Base-by-base conservation (phyloP, 2,797 vertebrate species). In the Onychomys leucogaster region DNA sequence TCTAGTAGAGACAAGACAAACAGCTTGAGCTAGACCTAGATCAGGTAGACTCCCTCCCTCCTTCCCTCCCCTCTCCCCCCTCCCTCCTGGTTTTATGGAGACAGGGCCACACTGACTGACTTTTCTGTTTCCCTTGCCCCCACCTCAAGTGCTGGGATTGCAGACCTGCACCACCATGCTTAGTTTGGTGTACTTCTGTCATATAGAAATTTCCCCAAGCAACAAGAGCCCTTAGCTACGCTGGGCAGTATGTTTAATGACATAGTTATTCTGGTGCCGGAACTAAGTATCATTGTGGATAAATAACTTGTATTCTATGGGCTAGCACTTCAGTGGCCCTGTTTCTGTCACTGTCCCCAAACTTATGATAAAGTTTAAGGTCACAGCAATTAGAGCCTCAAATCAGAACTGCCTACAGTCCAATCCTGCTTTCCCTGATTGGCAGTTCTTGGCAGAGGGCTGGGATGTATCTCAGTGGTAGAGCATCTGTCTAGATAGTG, bases 1-100 rank as follows among this genome's bases (percentile, higher is more conserved):
- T 63, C 8, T 43, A 63, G n/a, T 41, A 55, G 49, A 82, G 21
- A 46, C 29, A 63, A 80, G 55, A 78, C 43, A 29, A 71, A 49
- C 71, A 55, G 63, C 49, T 52, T 91, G 61, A 93, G 65, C 1
- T n/a, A 65, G 85, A 5, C 12, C 34, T 73, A 49, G 19, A 19
- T 46, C 43, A 88, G 12, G n/a, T 5, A 14, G 14, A 41, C 16
- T 16, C 67, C 8, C 1, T 41, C 9, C 21, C 21, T n/a, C 46
- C 63, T 6, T 46, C 29, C 1, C 4, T 61, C 8, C 5, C 9
- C 32, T 4, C 9, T 4, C 21, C 8, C 21, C 2, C 12, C 2
- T 17, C 59, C 5, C 17, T n/a, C 27, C 32, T n/a, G 34, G 84
- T 71, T 87, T 52, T 87, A 25, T 55, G 55, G 21, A 71, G 67